Evolutionary conservation across 2,888 invertebrate species (phyloP).

Genomic region (Melanophora roralis): DNA sequence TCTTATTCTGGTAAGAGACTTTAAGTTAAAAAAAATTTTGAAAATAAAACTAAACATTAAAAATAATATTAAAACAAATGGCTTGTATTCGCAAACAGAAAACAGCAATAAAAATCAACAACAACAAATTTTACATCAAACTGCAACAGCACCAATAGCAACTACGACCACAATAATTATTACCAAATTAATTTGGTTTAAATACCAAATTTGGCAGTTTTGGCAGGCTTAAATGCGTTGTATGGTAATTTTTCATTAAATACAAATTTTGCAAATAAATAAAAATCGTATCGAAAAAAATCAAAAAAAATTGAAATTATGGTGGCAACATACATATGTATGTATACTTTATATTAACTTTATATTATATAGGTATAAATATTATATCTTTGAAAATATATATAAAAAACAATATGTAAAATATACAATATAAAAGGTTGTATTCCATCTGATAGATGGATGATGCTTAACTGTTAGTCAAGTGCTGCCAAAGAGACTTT

Average conservation of each 20-base stretch:
- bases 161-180: slow-evolving; percentile 44
- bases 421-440: no score
- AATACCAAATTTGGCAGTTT: slow-evolving; percentile 60
- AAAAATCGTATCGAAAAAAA: not conserved
- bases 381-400: no score
- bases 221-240: slow-evolving; percentile 58
- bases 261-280: not conserved
- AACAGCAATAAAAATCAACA: slow-evolving; percentile 55
- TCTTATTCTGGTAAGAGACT: slow-evolving; percentile 27
- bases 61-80: slow-evolving; percentile 55
- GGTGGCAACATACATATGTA: no score
- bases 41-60: slow-evolving; percentile 9
- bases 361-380: no score
- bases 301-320: slow-evolving; percentile 26
- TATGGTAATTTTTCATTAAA: slow-evolving; percentile 44
- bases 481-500: no score
- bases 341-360: no score
- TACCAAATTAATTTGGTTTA: slow-evolving; percentile 60
- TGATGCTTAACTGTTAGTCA: no score
- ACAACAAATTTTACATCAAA: slow-evolving; percentile 38
- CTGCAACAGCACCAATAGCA: slow-evolving; percentile 1
- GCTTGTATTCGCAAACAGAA: slow-evolving; percentile 54
- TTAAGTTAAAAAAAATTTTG: not conserved
- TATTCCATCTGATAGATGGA: no score
- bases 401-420: no score